Evolutionary conservation across 1,140 invertebrate species (phyloP), one percentile per base, ranked within the genome.

Genomic region (Drosophila ananassae): DNA sequence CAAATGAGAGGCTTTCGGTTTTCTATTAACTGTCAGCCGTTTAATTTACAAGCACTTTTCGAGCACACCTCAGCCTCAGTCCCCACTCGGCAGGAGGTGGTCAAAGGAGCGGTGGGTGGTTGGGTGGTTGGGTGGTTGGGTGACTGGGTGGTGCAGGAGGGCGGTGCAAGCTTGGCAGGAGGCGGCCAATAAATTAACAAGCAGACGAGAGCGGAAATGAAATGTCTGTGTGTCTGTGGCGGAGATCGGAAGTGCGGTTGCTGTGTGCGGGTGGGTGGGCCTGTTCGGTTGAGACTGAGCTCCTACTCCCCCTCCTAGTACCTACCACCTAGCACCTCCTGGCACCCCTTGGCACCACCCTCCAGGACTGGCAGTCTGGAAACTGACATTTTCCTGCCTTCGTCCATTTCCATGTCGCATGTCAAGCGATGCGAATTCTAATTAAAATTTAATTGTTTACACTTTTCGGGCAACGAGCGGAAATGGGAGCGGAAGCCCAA

Each of bases 371-470:
- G 3, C 39, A 58, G 21, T 46, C 34, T 28, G 66, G 44, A 66
- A 77, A 54, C 30, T 58, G 61, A 55, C 53, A 79, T 55, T 56
- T 59, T 30, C 50, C 56, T 58, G 74, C 46, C 44, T 22, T 37
- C 53, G 39, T 60, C 61, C 61, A 59, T 58, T 67, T 55, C 63
- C 68, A 78, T 67, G 59, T 54, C 60, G 54, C 69, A 68, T 78
- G 74, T 85, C 81, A 85, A 85, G 46, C 81, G 66, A 78, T 77
- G 74, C 69, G 75, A 63, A 82, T 87, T 89, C 83, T 87, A 87
- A 87, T 87, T 87, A 87, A 87, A 89, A 76, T 87, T 87, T 87
- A 87, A 87, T 89, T 87, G 83, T 87, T 87, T 87, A 82, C 83
- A 87, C 83, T 87, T 81, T 87, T 80, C 62, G 81, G 79, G 67